Percentiles rank a stretch among this genome's conserved stretches.
phyloP scores from a whole-genome alignment of 2,113 vertebrate genomes.

The Nerophis ophidion region DNA sequence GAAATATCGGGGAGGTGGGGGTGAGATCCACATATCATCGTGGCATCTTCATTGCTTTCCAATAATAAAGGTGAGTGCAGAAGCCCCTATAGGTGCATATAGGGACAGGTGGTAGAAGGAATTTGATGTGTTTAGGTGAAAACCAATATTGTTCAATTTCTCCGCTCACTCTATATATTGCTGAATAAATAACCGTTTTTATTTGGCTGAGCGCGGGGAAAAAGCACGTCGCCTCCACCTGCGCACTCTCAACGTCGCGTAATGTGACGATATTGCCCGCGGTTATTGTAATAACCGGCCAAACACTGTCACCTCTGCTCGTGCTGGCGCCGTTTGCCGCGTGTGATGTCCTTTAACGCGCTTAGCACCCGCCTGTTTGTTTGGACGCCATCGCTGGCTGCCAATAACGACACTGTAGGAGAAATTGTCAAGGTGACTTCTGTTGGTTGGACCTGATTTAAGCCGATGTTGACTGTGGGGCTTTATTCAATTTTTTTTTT shows the following conservation, averaged over 20 bases:
- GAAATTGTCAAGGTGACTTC: slow-evolving; percentile 72
- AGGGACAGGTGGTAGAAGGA: slow-evolving; percentile 8
- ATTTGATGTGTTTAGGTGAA: slow-evolving; percentile 26
- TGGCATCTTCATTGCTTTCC: slow-evolving; percentile 36
- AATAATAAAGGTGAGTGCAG: slow-evolving; percentile 40
- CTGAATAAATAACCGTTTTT: slow-evolving; percentile 4
- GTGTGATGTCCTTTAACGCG: slow-evolving; percentile 48
- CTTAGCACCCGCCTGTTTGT: slow-evolving; percentile 48
- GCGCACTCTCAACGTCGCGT: slow-evolving; percentile 3
- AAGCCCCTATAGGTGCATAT: slow-evolving; percentile 39
- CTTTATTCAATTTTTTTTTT: slow-evolving; percentile 37
- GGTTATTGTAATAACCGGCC: slow-evolving; percentile 7
- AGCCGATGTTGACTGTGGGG: slow-evolving; percentile 70
- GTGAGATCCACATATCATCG: slow-evolving; percentile 36
- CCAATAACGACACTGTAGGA: slow-evolving; percentile 46
- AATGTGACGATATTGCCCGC: slow-evolving; percentile 4
- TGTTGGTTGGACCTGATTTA: slow-evolving; percentile 47
- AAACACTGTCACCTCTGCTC: slow-evolving; percentile 24
- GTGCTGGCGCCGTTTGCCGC: slow-evolving; percentile 18
- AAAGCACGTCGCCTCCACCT: slow-evolving; percentile 10
- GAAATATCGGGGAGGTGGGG: slow-evolving; percentile 37
- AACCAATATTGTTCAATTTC: slow-evolving; percentile 39
- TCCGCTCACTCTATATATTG: slow-evolving; percentile 12
- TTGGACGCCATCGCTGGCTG: slow-evolving; percentile 53
- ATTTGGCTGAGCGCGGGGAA: background rate